These are phyloP conservation scores for Keiferia lycopersicella DNA, from an alignment of 2,888 invertebrate species.

Conservation along the genomic window DNA sequence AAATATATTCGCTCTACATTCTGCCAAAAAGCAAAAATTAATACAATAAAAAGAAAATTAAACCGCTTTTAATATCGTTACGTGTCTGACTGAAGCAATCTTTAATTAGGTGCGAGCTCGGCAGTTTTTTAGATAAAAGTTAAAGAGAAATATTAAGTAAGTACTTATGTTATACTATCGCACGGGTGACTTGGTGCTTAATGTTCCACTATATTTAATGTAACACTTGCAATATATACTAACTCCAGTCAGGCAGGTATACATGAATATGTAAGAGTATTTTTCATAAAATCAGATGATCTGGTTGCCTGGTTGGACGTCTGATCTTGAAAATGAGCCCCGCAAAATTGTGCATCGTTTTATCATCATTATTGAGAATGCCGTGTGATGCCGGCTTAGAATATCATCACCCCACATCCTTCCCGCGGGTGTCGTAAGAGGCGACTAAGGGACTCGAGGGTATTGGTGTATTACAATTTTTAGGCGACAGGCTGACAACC, in stretches of 20 bases:
- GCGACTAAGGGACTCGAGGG: too few species aligned
- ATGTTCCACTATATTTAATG: slow-evolving; percentile 3
- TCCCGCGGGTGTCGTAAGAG: too few species aligned
- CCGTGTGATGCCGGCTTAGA: too few species aligned
- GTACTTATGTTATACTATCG: background rate
- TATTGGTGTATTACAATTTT: too few species aligned
- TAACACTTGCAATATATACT: background rate
- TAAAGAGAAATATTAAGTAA: background rate
- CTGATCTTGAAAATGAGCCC: too few species aligned
- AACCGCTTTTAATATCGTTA: slow-evolving; percentile 14
- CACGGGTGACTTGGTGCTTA: slow-evolving; percentile 10
- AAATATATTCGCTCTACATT: slow-evolving; percentile 17
- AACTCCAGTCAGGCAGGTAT: background rate
- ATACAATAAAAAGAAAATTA: slow-evolving; percentile 14
- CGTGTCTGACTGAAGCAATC: slow-evolving; percentile 18
- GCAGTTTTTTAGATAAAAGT: slow-evolving; percentile 7
- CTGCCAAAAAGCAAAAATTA: background rate
- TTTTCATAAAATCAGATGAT: too few species aligned
- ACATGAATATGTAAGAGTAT: background rate
- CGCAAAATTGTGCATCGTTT: too few species aligned
- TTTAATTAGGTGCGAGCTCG: background rate
- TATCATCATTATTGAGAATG: too few species aligned
- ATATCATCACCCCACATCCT: too few species aligned
- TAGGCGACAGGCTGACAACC: too few species aligned
- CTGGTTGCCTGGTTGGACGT: too few species aligned